A percentile compares a stretch with the other conserved stretches of the same genome.
These are phyloP conservation scores for Zootermopsis nevadensis DNA, from an alignment of 2,888 invertebrate species.

Conservation along the genomic window DNA sequence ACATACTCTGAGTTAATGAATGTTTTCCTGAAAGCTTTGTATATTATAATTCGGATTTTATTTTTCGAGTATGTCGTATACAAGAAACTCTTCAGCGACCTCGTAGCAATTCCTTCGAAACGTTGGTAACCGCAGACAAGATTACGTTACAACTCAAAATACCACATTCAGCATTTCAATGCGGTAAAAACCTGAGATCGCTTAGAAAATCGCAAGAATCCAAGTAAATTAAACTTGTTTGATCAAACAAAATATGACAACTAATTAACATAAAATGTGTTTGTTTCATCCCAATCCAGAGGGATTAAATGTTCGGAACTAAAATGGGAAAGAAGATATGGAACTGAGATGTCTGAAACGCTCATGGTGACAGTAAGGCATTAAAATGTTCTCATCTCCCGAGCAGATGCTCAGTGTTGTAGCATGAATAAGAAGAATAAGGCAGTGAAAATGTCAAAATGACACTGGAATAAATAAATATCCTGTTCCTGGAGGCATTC, in stretches of 20 bases:
- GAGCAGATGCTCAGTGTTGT: not conserved
- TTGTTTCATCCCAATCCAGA: not conserved
- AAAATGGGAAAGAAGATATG: not conserved
- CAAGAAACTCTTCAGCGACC: too few relatives aligned
- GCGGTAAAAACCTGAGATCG: not conserved
- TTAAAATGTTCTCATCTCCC: not conserved
- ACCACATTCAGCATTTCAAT: too few relatives aligned
- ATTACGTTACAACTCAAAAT: too few relatives aligned
- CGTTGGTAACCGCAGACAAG: too few relatives aligned
- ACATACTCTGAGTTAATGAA: too few relatives aligned
- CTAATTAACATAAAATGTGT: not conserved
- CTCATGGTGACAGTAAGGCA: not conserved
- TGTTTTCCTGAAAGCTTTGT: too few relatives aligned
- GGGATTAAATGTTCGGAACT: not conserved
- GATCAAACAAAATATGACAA: not conserved
- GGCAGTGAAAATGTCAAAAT: constrained; percentile 22
- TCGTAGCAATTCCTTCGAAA: too few relatives aligned
- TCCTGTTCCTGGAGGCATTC: not conserved
- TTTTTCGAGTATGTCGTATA: too few relatives aligned
- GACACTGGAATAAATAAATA: constrained; percentile 42
- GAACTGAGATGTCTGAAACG: not conserved
- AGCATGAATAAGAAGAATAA: not conserved
- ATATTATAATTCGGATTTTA: too few relatives aligned
- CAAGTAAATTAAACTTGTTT: not conserved
- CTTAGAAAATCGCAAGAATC: not conserved